Conservation (phyloP, 1,140 invertebrate species). For the Drosophila quadrilineata region DNA sequence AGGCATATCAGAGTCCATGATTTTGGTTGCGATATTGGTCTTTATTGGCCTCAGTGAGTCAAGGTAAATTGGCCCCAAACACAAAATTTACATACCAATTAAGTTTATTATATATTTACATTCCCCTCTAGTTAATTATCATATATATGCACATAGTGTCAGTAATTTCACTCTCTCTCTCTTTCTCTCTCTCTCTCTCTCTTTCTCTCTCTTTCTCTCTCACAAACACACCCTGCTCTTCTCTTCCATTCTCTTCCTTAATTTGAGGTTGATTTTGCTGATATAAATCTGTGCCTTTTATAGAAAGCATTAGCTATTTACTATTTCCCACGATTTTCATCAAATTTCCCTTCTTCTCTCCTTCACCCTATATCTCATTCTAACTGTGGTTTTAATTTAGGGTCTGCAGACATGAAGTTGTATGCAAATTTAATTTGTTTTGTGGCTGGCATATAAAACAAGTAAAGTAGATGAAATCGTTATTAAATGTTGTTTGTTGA, state of each 20-base stretch:
- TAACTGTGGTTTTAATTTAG: slow-evolving; percentile 5
- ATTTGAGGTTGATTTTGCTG: no score
- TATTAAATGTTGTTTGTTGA: no score
- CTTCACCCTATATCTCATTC: no score
- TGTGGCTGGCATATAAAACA: slow-evolving; percentile 19
- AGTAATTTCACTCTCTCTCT: no score
- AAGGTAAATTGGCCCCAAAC: slow-evolving; percentile 45
- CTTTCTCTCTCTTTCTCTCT: no score
- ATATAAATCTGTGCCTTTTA: slow-evolving; percentile 36
- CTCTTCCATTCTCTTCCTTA: no score
- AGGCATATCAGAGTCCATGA: no score
- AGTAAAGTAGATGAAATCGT: no score
- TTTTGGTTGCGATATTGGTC: background rate
- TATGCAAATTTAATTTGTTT: slow-evolving; percentile 37
- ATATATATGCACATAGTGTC: slow-evolving; percentile 17
- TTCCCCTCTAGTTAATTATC: slow-evolving; percentile 28
- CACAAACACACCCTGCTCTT: no score
- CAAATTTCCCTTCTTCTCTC: background rate
- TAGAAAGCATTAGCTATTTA: slow-evolving; percentile 34
- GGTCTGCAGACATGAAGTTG: slow-evolving; percentile 14
- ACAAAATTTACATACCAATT: slow-evolving; percentile 69
- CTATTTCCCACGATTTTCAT: background rate
- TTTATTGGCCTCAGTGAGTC: slow-evolving; percentile 13
- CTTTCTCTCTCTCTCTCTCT: no score
- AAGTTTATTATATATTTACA: slow-evolving; percentile 67